Percentiles rank a stretch among this genome's conserved stretches.
These are phyloP conservation scores for Eurystomus gularis DNA, from an alignment of 2,113 vertebrate species.

Conservation along the genomic window DNA sequence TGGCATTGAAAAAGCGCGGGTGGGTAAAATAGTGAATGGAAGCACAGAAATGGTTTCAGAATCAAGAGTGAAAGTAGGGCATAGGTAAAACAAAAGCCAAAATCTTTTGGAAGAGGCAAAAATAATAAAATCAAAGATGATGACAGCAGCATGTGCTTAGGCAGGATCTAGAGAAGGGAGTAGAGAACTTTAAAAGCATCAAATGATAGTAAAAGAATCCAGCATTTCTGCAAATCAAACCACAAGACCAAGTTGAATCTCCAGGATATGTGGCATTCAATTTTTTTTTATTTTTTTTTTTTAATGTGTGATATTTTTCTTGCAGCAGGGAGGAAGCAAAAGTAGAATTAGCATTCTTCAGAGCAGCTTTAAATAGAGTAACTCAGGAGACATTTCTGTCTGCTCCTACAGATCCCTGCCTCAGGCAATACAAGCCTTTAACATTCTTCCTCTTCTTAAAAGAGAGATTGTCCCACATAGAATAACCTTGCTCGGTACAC, in stretches of 20 bases:
- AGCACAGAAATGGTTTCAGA: neutral
- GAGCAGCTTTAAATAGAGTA: neutral
- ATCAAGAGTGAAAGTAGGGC: neutral
- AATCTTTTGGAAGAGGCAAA: neutral
- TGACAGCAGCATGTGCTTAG: neutral
- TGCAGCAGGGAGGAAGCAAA: neutral
- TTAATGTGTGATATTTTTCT: neutral
- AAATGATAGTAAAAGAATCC: neutral
- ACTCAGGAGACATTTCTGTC: neutral
- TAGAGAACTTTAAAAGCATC: neutral
- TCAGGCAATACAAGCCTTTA: neutral
- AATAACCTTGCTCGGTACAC: neutral
- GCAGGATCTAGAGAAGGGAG: neutral
- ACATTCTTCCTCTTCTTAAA: neutral
- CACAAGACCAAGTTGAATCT: neutral
- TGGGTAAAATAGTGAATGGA: neutral
- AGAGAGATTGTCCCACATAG: neutral
- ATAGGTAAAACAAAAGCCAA: neutral
- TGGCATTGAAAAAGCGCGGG: neutral
- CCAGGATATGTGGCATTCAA: rapidly evolving
- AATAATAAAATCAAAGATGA: neutral
- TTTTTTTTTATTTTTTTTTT: neutral
- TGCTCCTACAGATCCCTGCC: neutral
- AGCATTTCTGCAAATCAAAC: neutral
- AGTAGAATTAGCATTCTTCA: neutral